Conservation (phyloP, 2,888 invertebrate genomes). For the Melinaea marsaeus region DNA sequence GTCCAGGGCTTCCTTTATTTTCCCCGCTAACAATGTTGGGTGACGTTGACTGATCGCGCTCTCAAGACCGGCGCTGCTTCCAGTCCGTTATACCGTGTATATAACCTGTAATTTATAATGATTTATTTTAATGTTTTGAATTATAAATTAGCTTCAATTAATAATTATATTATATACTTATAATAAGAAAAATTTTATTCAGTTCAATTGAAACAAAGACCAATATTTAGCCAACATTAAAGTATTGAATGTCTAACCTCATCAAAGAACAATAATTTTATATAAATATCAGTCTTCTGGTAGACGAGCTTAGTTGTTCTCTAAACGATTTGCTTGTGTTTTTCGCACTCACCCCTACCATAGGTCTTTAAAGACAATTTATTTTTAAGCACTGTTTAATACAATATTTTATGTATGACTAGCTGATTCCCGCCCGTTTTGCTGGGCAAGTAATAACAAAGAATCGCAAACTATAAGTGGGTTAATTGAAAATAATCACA, state of each 20-base stretch:
- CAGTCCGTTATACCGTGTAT: slow-evolving; percentile 27
- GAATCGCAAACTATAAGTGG: no score
- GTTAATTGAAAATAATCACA: no score
- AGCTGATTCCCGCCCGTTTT: no score
- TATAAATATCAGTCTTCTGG: slow-evolving; percentile 61
- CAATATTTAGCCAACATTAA: background rate
- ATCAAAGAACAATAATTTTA: slow-evolving; percentile 40
- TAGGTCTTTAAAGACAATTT: background rate
- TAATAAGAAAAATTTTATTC: background rate
- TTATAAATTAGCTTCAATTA: slow-evolving; percentile 9
- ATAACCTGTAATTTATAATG: slow-evolving; percentile 31
- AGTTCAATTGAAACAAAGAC: background rate
- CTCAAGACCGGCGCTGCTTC: slow-evolving; percentile 29
- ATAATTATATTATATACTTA: background rate
- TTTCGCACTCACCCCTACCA: slow-evolving; percentile 19
- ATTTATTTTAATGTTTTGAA: slow-evolving; percentile 24
- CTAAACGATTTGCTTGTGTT: slow-evolving; percentile 54
- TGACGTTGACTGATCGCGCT: slow-evolving; percentile 63
- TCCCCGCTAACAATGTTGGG: slow-evolving; percentile 57
- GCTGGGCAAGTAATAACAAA: no score
- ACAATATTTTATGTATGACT: no score
- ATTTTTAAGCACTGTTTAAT: no score
- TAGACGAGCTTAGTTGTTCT: slow-evolving; percentile 49
- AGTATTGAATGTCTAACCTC: background rate
- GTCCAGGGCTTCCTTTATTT: slow-evolving; percentile 54